Evolutionary conservation across 2,113 vertebrate species (phyloP), one percentile per base, ranked within the genome.

Genomic region (Rhagologus leucostigma): DNA sequence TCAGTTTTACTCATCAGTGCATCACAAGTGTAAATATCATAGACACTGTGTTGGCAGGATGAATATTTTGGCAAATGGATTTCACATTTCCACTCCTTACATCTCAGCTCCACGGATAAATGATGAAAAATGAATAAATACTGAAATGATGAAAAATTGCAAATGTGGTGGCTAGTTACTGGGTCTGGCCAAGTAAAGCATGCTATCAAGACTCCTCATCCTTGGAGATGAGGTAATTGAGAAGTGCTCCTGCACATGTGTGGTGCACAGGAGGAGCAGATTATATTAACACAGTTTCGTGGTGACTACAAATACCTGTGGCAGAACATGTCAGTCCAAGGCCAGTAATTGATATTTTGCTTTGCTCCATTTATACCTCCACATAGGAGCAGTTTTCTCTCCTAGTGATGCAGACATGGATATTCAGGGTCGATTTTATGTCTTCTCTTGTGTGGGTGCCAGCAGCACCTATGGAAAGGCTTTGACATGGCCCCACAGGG

Each of bases 401-500:
- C 11, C 19, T 59, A n/a, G 16, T 50, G 63, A 24, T 4, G 6
- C 30, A 87, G 24, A 74, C 0, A 1, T 5, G 4, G 29, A 17
- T 80, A 24, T 27, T 77, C 24, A 44, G 32, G 32, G 11, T 3
- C 65, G 37, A 62, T 44, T 89, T 84, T 47, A 10, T 3, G 7
- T 69, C n/a, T 50, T 74, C 0, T 0, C 10, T 59, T 56, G 7
- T 10, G 26, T 47, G 37, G 7, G 13, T 69, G 32, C 8, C 67
- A 89, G 16, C 3, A 2, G 41, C 21, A 27, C 33, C 39, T 27
- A 1, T 33, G 41, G 46, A 85, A 53, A 7, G 21, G 13, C 9
- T 68, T 20, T 0, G 2, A 23, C 0, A 0, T 3, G 2, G 9
- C 5, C 32, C 35, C 32, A 65, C 3, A 24, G 33, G 57, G 18